Conservation (phyloP, 2,113 vertebrate species). For the Psophia crepitans region DNA sequence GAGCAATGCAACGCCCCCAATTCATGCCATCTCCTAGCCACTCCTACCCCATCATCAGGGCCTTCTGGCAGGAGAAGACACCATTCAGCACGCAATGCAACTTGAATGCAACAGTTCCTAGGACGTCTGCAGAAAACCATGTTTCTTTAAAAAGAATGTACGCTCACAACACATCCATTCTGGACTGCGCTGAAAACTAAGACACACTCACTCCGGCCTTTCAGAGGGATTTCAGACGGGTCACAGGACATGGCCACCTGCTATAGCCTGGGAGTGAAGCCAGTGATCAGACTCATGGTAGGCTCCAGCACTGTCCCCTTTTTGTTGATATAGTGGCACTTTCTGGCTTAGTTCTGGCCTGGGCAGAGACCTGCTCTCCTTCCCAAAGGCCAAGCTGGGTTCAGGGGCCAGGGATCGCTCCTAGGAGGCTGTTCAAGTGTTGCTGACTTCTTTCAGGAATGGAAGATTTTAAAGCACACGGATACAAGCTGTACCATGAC, state of each 20-base stretch:
- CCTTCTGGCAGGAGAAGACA: neutral
- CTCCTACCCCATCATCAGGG: neutral
- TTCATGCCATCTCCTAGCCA: neutral
- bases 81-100: neutral
- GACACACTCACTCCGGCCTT: neutral
- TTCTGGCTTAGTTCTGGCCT: neutral
- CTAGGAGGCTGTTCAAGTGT: neutral
- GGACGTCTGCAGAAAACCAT: accelerated
- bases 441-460: neutral
- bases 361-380: neutral
- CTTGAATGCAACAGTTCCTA: accelerated
- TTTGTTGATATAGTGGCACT: neutral
- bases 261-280: neutral
- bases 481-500: neutral
- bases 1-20: accelerated
- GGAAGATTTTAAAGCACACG: neutral
- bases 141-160: accelerated
- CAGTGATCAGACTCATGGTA: accelerated
- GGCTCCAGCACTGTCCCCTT: neutral
- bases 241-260: neutral
- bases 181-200: neutral
- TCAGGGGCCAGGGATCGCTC: neutral
- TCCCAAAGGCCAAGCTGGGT: neutral
- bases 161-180: neutral
- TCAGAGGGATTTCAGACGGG: neutral